Percentiles rank a stretch among this genome's conserved stretches.
Conservation (phyloP, 1,140 invertebrate genomes). For the Meloidogyne floridensis region DNA sequence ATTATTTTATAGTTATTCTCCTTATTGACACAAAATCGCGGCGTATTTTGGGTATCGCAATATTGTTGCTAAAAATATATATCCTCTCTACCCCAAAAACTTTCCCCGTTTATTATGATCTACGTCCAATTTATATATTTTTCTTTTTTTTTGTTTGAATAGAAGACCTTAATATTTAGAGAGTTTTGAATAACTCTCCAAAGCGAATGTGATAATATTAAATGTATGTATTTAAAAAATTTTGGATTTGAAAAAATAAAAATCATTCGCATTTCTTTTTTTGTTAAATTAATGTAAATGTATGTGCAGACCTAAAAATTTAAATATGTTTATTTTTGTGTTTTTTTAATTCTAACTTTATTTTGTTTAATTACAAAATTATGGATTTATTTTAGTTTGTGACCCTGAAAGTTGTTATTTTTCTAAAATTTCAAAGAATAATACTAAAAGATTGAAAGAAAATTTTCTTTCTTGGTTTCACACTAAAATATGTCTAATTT, state of each 20-base stretch:
- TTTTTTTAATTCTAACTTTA: not conserved
- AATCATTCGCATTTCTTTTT: not conserved
- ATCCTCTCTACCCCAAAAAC: not conserved
- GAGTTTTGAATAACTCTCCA: not conserved
- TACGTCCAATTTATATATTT: not conserved
- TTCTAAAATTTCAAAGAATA: too few relatives aligned
- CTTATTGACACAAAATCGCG: not conserved
- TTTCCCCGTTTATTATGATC: constrained; percentile 6
- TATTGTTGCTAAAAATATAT: not conserved
- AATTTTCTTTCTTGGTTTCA: too few relatives aligned
- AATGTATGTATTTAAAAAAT: not conserved
- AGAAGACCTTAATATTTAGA: constrained; percentile 10
- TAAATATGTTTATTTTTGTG: not conserved
- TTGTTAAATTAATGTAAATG: not conserved
- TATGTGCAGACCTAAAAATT: not conserved
- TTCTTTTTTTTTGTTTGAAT: not conserved
- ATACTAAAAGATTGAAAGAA: too few relatives aligned
- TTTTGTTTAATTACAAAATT: not conserved
- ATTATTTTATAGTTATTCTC: not conserved
- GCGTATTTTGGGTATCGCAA: not conserved
- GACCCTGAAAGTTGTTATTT: too few relatives aligned
- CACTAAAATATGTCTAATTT: too few relatives aligned
- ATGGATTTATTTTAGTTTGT: too few relatives aligned
- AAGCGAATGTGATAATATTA: not conserved
- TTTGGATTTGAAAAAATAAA: constrained; percentile 1